These are phyloP conservation scores for Heliangelus exortis DNA, from an alignment of 2,797 vertebrate species.

Conservation along the genomic window DNA sequence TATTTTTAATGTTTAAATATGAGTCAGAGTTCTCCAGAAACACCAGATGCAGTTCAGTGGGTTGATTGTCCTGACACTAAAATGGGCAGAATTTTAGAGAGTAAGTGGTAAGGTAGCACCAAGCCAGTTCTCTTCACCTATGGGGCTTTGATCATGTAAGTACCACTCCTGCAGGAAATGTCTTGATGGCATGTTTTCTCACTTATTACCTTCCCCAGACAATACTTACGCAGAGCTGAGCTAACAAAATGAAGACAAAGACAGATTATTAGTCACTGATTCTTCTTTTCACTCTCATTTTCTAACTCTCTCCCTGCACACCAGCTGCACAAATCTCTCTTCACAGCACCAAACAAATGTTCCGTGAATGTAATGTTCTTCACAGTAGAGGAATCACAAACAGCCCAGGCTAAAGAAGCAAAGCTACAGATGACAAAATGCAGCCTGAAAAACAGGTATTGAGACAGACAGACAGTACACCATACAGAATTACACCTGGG, in stretches of 20 bases:
- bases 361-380: conserved; percentile 31
- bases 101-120: not conserved
- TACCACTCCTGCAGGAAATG: not conserved
- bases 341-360: conserved; percentile 42
- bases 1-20: not conserved
- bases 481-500: not conserved
- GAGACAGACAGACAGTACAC: not conserved
- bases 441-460: not conserved
- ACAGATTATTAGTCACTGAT: conserved; percentile 8
- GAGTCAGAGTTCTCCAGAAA: not conserved
- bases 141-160: not conserved
- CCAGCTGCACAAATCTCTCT: not conserved
- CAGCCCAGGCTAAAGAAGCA: not conserved
- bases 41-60: not conserved
- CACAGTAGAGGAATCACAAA: conserved; percentile 39
- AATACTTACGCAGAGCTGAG: not conserved
- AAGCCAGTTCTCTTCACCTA: not conserved
- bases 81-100: not conserved
- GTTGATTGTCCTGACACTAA: not conserved
- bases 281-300: conserved; percentile 21
- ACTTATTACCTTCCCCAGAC: conserved; percentile 15
- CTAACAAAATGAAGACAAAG: conserved; percentile 27
- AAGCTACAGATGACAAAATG: not conserved
- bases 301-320: not conserved
- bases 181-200: conserved; percentile 29